Evolutionary conservation across 2,113 vertebrate species (phyloP).

Genomic region (Mionectes macconnelli): DNA sequence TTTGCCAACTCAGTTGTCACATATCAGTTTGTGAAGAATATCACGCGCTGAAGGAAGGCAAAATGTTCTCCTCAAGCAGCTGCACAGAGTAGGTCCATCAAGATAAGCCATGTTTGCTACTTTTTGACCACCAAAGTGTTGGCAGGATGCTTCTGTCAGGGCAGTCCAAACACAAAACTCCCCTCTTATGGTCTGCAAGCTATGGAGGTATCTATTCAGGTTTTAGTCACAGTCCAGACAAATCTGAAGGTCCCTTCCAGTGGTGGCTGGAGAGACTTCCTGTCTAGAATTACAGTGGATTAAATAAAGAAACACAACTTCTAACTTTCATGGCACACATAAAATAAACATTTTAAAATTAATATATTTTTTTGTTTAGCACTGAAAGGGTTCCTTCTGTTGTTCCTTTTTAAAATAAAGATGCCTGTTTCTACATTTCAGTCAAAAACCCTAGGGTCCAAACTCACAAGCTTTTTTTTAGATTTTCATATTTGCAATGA

Average conservation of each 20-base stretch:
- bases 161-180: neutral
- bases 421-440: neutral
- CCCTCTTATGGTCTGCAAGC: neutral
- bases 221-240: neutral
- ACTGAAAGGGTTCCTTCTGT: neutral
- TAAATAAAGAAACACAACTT: neutral
- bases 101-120: neutral
- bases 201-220: neutral
- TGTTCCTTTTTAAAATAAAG: neutral
- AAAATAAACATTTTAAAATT: neutral
- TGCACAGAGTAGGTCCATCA: neutral
- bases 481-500: neutral
- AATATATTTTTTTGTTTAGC: neutral
- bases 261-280: neutral
- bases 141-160: neutral
- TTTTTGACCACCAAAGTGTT: neutral
- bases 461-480: neutral
- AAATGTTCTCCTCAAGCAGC: neutral
- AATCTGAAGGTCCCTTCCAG: neutral
- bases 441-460: neutral
- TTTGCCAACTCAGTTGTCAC: neutral
- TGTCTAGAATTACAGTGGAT: neutral
- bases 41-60: neutral
- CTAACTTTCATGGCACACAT: neutral
- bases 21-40: neutral